These are phyloP conservation scores for Formica aserva DNA, from an alignment of 2,888 invertebrate genomes.

Conservation along the genomic window DNA sequence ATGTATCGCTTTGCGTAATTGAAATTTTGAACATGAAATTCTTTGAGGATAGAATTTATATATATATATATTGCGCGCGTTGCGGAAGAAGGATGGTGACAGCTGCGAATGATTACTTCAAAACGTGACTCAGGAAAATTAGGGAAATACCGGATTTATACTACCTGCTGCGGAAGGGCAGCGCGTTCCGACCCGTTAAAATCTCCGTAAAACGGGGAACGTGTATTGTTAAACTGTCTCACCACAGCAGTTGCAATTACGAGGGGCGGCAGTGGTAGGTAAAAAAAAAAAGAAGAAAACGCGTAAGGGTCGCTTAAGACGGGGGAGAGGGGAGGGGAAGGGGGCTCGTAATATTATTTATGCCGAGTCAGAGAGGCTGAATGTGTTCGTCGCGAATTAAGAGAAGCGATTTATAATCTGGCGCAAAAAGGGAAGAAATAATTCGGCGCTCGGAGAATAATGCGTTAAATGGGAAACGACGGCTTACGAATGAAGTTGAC, in stretches of 20 bases:
- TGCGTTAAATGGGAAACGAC: conserved; percentile 16
- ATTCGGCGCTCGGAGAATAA: not conserved
- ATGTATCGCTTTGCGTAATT: not conserved
- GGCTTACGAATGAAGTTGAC: conserved; percentile 27
- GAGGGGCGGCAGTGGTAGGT: not conserved
- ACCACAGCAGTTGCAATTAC: not conserved
- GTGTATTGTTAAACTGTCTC: not conserved
- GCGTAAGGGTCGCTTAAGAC: not conserved
- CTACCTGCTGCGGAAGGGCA: not conserved
- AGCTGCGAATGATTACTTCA: conserved; percentile 8
- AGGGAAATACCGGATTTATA: conserved; percentile 23
- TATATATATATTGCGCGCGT: not conserved
- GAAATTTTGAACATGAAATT: not conserved
- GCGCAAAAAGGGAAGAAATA: not conserved
- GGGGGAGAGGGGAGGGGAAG: too few species aligned
- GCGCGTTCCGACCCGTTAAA: not conserved
- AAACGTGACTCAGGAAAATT: conserved; percentile 10
- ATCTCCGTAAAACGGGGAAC: not conserved
- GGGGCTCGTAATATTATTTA: conserved; percentile 24
- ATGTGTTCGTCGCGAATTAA: conserved; percentile 13
- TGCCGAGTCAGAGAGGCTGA: not conserved
- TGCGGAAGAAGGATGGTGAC: conserved; percentile 5
- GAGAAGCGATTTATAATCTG: conserved; percentile 38
- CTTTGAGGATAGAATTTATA: not conserved
- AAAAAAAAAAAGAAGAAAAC: not conserved